Percentiles rank a stretch among this genome's conserved stretches.
These are phyloP conservation scores for Trogon surrucura DNA, from an alignment of 2,113 vertebrate genomes.

Conservation along the genomic window DNA sequence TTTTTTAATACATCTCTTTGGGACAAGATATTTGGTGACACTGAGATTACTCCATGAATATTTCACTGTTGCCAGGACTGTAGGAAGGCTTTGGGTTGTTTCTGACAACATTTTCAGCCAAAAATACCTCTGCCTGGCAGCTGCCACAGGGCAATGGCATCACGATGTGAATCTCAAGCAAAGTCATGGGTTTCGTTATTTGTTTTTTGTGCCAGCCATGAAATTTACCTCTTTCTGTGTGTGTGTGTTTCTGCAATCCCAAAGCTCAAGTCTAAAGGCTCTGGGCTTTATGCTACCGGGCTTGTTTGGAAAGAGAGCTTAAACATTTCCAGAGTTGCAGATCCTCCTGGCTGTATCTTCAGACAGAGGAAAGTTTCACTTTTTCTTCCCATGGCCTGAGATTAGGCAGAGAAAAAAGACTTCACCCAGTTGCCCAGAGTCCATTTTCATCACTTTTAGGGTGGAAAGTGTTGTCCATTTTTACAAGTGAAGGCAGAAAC, in stretches of 20 bases:
- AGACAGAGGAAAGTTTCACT: background rate
- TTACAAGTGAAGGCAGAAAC: background rate
- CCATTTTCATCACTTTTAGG: background rate
- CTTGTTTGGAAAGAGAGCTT: background rate
- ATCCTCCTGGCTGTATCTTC: background rate
- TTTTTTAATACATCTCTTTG: background rate
- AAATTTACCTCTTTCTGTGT: background rate
- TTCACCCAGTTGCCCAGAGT: background rate
- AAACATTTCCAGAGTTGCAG: background rate
- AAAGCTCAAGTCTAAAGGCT: background rate
- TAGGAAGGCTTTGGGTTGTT: background rate
- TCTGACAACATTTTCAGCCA: background rate
- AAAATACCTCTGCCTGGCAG: background rate
- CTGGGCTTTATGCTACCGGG: background rate
- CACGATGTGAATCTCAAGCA: background rate
- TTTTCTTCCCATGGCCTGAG: background rate
- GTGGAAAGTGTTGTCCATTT: background rate
- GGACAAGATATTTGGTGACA: background rate
- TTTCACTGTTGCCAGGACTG: background rate
- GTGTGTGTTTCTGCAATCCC: background rate
- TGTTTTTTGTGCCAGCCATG: background rate
- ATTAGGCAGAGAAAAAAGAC: background rate
- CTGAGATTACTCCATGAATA: background rate
- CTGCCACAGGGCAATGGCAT: background rate
- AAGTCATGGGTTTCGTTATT: background rate